Base-by-base conservation (phyloP, 1,140 invertebrate genomes). In the Bombus superbus region DNA sequence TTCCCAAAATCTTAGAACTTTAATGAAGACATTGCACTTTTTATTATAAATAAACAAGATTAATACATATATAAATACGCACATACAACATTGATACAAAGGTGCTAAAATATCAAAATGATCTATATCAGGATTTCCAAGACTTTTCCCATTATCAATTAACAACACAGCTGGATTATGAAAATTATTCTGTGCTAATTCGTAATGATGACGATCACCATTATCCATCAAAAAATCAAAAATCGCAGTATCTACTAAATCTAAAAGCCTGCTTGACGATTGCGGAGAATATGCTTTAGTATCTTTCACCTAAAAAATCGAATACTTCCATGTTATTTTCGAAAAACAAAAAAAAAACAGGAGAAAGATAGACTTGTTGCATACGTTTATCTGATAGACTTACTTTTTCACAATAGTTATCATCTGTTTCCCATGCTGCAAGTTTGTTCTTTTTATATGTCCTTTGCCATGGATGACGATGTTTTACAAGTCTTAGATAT, bases 151-250 rank as follows among this genome's bases (percentile, higher is more conserved):
- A 96, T 99, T 99, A 92, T 99, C 98, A n/a, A 98, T 95, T 28
- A 99, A 95, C 35, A 99, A 92, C 73, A 99, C 96, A 83, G 96
- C 96, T 87, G 97, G 96, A 92, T 97, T 96, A 25, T 95, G 93
- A 66, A 95, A 93, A 90, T 95, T 94, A 62, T 94, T 93, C 83
- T 95, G 91, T 75, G 98, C 96, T 8, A 97, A 96, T 95, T 99
- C 98, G 92, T 98, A 99, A 93, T 98, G 97, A 96, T 99, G 98
- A 32, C 98, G 96, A 95, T 99, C 98, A 2, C 98, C 98, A 95
- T 99, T 99, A 93, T 98, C 98, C 93, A 99, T 97, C 3, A 99
- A 95, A 95, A 98, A 99, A 95, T 99, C 98, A 94, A 99, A 98
- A 86, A 99, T 97, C 3, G 98, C 96, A 28, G 97, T 97, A 94